Conservation (phyloP, 2,888 invertebrate genomes). For the Tinea semifulvella region DNA sequence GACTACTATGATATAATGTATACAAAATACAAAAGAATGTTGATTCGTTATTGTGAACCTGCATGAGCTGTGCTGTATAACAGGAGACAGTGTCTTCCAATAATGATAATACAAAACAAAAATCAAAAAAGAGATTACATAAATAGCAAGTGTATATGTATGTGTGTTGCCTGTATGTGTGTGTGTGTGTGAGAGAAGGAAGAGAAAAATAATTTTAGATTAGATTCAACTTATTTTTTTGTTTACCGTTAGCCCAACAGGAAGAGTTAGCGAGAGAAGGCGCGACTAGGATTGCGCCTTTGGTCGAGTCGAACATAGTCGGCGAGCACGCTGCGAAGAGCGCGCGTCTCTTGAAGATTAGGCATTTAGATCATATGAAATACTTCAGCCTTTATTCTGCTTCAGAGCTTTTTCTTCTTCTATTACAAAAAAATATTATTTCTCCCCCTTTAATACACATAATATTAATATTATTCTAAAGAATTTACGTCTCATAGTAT, state of each 20-base stretch:
- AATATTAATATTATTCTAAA: not conserved
- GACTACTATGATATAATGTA: too few relatives aligned
- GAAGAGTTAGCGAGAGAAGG: slow-evolving; percentile 85
- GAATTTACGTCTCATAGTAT: not conserved
- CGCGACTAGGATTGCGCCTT: slow-evolving; percentile 78
- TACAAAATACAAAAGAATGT: too few relatives aligned
- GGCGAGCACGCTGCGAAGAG: slow-evolving; percentile 51
- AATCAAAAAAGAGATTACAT: too few relatives aligned
- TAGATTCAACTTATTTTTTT: too few relatives aligned
- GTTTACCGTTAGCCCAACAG: slow-evolving; percentile 76
- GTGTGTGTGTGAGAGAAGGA: too few relatives aligned
- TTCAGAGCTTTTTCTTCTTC: not conserved
- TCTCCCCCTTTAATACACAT: not conserved
- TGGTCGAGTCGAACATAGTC: slow-evolving; percentile 71
- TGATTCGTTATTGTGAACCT: too few relatives aligned
- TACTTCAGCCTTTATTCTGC: not conserved
- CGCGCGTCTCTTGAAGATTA: slow-evolving; percentile 51
- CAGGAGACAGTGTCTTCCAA: too few relatives aligned
- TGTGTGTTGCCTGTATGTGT: too few relatives aligned
- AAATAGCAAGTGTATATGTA: too few relatives aligned
- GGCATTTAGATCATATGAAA: slow-evolving; percentile 58
- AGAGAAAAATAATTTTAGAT: too few relatives aligned
- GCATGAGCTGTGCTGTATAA: too few relatives aligned
- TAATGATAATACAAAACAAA: too few relatives aligned
- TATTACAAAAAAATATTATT: not conserved